phyloP scores from a whole-genome alignment of 2,888 invertebrate species.

The Apamea anceps region DNA sequence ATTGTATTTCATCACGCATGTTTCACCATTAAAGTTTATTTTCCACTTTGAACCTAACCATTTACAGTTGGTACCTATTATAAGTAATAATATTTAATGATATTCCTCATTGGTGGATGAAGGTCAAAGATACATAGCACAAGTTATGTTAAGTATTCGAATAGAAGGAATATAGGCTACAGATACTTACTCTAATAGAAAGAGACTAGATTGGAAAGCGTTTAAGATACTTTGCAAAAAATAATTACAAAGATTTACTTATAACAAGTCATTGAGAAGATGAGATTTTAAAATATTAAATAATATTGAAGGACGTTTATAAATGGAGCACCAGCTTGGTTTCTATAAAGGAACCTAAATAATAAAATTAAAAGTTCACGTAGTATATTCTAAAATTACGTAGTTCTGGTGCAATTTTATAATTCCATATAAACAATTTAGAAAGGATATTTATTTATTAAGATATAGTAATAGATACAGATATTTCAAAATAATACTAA shows the following conservation, averaged over 20 bases:
- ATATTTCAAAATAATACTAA: slow-evolving; percentile 1
- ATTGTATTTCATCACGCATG: not conserved
- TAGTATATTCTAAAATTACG: not conserved
- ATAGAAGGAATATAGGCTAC: slow-evolving; percentile 40
- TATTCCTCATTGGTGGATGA: slow-evolving; percentile 26
- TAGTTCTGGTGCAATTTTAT: slow-evolving; percentile 19
- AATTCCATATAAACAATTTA: not conserved
- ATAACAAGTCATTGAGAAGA: not conserved
- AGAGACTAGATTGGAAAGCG: slow-evolving; percentile 29
- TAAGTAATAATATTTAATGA: not conserved
- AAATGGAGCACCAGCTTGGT: not conserved
- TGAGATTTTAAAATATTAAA: not conserved
- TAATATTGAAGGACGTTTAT: not conserved
- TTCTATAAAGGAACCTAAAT: not conserved
- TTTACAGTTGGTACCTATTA: not conserved
- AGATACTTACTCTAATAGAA: slow-evolving; percentile 1
- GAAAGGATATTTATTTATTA: not conserved
- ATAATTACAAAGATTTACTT: not conserved
- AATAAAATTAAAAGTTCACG: not conserved
- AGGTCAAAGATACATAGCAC: slow-evolving; percentile 10
- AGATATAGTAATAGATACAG: not conserved
- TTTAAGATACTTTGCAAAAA: slow-evolving; percentile 13
- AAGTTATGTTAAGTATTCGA: slow-evolving; percentile 10
- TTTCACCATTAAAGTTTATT: not conserved
- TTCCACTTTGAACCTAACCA: not conserved